A percentile compares a stretch with the other conserved stretches of the same genome.
Evolutionary conservation across 2,888 invertebrate species (phyloP).

Genomic region (Megastigmus dorsalis): DNA sequence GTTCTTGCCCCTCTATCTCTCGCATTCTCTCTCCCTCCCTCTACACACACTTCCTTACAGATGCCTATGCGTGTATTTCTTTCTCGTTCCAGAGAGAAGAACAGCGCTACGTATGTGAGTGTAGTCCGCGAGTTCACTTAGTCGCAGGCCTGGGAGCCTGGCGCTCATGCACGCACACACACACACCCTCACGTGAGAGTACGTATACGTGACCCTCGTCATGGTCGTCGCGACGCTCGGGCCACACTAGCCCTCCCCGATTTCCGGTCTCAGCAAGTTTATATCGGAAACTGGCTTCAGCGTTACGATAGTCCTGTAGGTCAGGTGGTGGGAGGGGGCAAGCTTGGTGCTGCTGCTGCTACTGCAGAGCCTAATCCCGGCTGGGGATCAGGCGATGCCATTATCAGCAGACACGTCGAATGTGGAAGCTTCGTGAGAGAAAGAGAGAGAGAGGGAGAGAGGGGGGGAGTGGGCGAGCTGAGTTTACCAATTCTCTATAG

Average conservation of each 20-base stretch:
- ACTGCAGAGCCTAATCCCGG: constrained; percentile 56
- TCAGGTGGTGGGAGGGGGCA: neutral
- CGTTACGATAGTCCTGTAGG: constrained; percentile 48
- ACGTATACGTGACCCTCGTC: constrained; percentile 51
- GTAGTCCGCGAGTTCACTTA: neutral
- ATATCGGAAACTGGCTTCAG: constrained; percentile 51
- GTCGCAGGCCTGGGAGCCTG: no score
- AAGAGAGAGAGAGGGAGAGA: neutral
- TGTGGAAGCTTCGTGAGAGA: constrained; percentile 10
- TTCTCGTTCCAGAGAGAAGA: no score
- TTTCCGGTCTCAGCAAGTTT: constrained; percentile 58
- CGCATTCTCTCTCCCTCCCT: neutral
- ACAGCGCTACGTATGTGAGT: no score
- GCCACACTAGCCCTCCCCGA: constrained; percentile 47
- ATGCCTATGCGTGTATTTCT: no score
- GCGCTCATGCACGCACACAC: neutral
- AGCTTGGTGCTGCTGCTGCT: no score
- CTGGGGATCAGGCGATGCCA: constrained; percentile 57
- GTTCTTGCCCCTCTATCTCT: constrained; percentile 40
- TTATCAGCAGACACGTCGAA: constrained; percentile 58
- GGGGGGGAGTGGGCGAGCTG: neutral
- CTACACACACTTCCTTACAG: no score
- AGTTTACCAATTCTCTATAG: no score
- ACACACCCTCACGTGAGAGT: constrained; percentile 15
- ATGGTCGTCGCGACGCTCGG: constrained; percentile 27